Conservation (phyloP, 2,113 vertebrate species). For the Tylochromis polylepis region DNA sequence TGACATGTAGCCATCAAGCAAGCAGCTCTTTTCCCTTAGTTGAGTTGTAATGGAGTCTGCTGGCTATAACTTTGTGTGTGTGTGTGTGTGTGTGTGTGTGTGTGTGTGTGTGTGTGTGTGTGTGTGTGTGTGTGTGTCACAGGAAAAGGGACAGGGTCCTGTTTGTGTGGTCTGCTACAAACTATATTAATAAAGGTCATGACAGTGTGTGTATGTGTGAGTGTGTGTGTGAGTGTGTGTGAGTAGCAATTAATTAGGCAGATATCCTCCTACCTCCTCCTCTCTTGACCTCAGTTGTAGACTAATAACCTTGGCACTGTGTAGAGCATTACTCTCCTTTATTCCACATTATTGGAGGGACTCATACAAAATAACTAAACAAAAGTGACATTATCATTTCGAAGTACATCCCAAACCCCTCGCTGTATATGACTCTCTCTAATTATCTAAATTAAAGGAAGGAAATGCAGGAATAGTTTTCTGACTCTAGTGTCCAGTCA, state of each 20-base stretch:
- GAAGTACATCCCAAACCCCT: conserved; percentile 24
- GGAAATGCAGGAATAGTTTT: conserved; percentile 10
- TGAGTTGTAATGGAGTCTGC: conserved; percentile 61
- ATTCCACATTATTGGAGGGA: conserved; percentile 74
- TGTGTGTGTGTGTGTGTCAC: not conserved
- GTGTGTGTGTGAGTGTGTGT: conserved; percentile 21
- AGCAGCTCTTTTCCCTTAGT: conserved; percentile 40
- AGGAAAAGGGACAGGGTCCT: conserved; percentile 15
- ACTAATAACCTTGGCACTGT: conserved; percentile 77
- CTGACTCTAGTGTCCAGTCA: not conserved
- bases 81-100: conserved; percentile 6
- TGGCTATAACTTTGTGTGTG: conserved; percentile 8
- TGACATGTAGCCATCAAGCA: conserved; percentile 63
- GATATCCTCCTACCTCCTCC: conserved; percentile 43
- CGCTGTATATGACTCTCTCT: not conserved
- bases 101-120: conserved; percentile 3
- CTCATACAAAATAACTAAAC: conserved; percentile 17
- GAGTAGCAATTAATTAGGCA: conserved; percentile 68
- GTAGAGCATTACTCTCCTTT: conserved; percentile 70
- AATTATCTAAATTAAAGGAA: conserved; percentile 1
- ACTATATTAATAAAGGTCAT: conserved; percentile 68
- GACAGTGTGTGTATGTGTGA: conserved; percentile 26
- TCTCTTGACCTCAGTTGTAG: conserved; percentile 76
- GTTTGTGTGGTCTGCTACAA: conserved; percentile 59
- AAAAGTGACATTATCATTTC: conserved; percentile 27